phyloP scores from a whole-genome alignment of 2,113 vertebrate genomes.

The Psittacus erithacus region DNA sequence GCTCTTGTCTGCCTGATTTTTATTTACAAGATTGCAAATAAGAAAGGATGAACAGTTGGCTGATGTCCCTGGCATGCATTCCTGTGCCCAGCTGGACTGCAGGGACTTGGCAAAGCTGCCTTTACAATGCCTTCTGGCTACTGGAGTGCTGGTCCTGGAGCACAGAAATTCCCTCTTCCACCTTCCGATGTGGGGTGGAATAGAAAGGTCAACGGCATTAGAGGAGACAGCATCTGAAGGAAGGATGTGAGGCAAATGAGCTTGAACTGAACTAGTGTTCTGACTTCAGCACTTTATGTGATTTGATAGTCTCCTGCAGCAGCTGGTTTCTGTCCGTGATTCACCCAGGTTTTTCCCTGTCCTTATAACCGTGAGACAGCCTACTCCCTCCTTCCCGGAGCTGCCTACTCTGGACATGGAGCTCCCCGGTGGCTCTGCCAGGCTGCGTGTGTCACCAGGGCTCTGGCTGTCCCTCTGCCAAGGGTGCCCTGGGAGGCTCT shows the following conservation, averaged over 20 bases:
- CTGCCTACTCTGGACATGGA: neutral
- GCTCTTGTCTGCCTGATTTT: neutral
- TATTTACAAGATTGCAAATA: constrained; percentile 6
- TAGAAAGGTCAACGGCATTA: neutral
- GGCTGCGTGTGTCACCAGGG: neutral
- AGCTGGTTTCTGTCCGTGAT: neutral
- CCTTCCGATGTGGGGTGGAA: rapidly evolving
- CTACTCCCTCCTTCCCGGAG: neutral
- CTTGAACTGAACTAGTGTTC: neutral
- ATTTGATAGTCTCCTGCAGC: neutral
- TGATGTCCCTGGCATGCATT: neutral
- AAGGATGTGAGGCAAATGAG: neutral
- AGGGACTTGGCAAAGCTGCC: neutral
- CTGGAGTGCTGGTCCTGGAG: neutral
- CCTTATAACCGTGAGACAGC: neutral
- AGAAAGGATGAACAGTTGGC: neutral
- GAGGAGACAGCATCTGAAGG: neutral
- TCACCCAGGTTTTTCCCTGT: neutral
- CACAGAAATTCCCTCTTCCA: neutral
- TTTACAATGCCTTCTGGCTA: neutral
- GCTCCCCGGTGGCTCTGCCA: neutral
- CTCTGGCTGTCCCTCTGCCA: neutral
- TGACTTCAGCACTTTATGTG: rapidly evolving
- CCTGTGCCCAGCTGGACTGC: neutral
- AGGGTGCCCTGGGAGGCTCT: neutral